Evolutionary conservation across 2,797 vertebrate species (phyloP).

Genomic region (Chrosomus eos): DNA sequence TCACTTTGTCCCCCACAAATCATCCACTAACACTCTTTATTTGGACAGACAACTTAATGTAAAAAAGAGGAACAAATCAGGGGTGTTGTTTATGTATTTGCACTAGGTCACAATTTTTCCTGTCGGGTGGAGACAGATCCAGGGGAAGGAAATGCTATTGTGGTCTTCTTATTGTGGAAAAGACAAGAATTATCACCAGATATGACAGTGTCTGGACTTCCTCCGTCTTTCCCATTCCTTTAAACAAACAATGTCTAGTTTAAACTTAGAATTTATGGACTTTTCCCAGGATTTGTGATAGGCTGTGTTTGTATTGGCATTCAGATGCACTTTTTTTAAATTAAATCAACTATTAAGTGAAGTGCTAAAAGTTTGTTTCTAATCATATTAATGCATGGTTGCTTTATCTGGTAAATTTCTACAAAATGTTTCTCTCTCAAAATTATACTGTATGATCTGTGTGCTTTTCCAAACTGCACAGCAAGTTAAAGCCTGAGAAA

Average conservation of each 20-base stretch:
- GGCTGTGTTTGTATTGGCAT: constrained; percentile 65
- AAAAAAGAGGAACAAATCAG: constrained; percentile 12
- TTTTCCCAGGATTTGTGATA: constrained; percentile 54
- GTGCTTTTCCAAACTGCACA: not conserved
- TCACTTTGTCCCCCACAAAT: constrained; percentile 58
- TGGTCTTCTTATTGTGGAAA: constrained; percentile 65
- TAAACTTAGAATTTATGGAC: constrained; percentile 67
- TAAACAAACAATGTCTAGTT: constrained; percentile 68
- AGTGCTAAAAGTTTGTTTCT: not conserved
- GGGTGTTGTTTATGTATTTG: not conserved
- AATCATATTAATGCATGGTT: constrained; percentile 5
- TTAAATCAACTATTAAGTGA: constrained; percentile 39
- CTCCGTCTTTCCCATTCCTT: constrained; percentile 48
- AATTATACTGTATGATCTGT: not conserved
- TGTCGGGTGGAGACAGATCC: constrained; percentile 60
- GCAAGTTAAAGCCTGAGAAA: not conserved
- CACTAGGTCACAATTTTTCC: not conserved
- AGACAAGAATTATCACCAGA: constrained; percentile 67
- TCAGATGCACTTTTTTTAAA: constrained; percentile 27
- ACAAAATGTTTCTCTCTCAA: not conserved
- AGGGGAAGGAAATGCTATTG: constrained; percentile 74
- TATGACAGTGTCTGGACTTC: constrained; percentile 63
- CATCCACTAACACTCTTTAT: constrained; percentile 42
- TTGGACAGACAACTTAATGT: constrained; percentile 57
- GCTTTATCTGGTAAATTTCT: constrained; percentile 2